Evolutionary conservation across 2,113 vertebrate species (phyloP).

Genomic region (Orcinus orca): DNA sequence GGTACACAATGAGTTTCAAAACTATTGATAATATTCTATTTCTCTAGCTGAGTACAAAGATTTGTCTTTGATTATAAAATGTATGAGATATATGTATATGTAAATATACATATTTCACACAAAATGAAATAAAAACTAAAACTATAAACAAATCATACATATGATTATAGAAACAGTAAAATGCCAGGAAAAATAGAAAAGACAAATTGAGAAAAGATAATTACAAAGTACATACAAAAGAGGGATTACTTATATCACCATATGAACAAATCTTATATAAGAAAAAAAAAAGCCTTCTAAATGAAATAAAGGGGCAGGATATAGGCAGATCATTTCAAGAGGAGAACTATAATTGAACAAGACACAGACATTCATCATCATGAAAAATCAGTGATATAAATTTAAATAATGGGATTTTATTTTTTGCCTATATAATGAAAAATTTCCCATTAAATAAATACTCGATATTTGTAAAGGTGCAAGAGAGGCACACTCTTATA

Average conservation of each 20-base stretch:
- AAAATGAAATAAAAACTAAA: not conserved
- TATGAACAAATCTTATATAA: not conserved
- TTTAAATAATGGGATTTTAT: not conserved
- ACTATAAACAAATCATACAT: not conserved
- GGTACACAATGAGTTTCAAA: not conserved
- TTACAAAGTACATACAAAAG: not conserved
- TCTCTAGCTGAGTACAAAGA: not conserved
- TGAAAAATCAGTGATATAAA: not conserved
- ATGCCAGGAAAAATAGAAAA: not conserved
- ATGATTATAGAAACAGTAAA: not conserved
- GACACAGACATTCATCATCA: not conserved
- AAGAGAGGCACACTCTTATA: not conserved
- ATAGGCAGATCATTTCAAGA: not conserved
- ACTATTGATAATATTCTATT: not conserved
- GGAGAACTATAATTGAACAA: not conserved
- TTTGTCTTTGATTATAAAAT: not conserved
- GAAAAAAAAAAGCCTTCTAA: not conserved
- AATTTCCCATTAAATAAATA: not conserved
- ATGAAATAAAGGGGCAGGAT: not conserved
- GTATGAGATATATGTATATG: not conserved
- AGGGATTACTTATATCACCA: not conserved
- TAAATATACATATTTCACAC: not conserved
- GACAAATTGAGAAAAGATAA: not conserved
- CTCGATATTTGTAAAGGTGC: not conserved
- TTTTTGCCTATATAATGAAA: not conserved